Conservation (phyloP, 2,113 vertebrate species). For the Mobula birostris region DNA sequence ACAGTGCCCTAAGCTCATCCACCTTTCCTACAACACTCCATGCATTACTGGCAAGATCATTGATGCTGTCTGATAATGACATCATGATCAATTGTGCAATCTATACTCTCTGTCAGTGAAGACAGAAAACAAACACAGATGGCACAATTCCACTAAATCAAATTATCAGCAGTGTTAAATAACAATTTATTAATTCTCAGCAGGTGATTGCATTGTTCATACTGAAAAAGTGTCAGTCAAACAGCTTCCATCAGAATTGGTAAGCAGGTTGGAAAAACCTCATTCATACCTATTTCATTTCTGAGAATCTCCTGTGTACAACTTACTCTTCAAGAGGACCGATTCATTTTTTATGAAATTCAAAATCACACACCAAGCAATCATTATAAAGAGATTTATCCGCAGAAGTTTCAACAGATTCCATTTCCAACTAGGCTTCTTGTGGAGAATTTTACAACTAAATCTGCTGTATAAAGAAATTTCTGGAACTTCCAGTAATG, state of each 20-base stretch:
- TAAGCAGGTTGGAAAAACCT: neutral
- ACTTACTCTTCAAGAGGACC: neutral
- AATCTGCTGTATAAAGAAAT: neutral
- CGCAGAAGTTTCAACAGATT: neutral
- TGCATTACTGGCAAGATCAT: neutral
- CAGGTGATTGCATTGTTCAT: neutral
- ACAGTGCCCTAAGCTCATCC: no score
- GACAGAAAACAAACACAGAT: neutral
- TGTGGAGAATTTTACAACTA: neutral
- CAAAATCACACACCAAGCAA: neutral
- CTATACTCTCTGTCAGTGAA: neutral
- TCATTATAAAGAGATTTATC: neutral
- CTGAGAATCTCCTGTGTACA: neutral
- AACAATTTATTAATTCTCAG: constrained; percentile 2
- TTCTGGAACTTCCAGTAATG: no score
- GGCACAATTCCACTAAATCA: neutral
- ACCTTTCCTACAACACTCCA: no score
- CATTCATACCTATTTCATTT: neutral
- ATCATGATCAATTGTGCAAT: constrained; percentile 11
- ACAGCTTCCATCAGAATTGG: neutral
- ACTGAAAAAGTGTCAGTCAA: neutral
- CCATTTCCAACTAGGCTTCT: neutral
- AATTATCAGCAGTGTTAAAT: neutral
- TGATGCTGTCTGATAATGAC: neutral
- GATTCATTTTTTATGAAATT: neutral